Percentiles rank a stretch among this genome's conserved stretches.
These are phyloP conservation scores for Listronotus oregonensis DNA, from an alignment of 1,140 invertebrate genomes.

Conservation along the genomic window DNA sequence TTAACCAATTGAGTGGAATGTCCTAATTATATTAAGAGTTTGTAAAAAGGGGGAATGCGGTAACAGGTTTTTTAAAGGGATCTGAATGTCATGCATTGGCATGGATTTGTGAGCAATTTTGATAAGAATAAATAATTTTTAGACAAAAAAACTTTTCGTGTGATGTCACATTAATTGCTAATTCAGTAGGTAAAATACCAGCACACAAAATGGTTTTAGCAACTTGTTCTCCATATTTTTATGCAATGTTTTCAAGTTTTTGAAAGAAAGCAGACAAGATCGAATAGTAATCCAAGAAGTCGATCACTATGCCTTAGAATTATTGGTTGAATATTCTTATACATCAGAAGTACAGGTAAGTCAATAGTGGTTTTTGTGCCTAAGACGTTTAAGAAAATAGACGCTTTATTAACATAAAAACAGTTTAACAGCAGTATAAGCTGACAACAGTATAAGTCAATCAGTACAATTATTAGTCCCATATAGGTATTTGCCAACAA, in stretches of 20 bases:
- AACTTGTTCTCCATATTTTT: conserved; percentile 93
- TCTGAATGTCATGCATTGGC: too few relatives aligned
- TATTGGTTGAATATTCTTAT: conserved; percentile 91
- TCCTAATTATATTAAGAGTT: too few relatives aligned
- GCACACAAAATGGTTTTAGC: conserved; percentile 94
- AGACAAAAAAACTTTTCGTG: conserved; percentile 83
- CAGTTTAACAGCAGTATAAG: not conserved
- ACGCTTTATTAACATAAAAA: too few relatives aligned
- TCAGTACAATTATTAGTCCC: too few relatives aligned
- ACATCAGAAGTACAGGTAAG: conserved; percentile 76
- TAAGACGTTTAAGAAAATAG: too few relatives aligned
- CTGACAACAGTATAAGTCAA: not conserved
- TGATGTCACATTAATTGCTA: conserved; percentile 85
- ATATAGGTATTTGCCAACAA: too few relatives aligned
- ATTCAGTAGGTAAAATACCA: conserved; percentile 76
- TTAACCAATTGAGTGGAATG: too few relatives aligned
- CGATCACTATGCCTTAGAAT: conserved; percentile 75
- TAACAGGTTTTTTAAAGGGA: too few relatives aligned
- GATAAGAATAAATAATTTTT: too few relatives aligned
- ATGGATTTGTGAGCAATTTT: too few relatives aligned
- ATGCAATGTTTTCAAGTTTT: conserved; percentile 96
- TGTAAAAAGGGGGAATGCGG: too few relatives aligned
- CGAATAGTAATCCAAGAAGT: conserved; percentile 83
- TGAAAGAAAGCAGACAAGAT: conserved; percentile 84
- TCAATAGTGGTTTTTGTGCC: too few relatives aligned